phyloP scores from a whole-genome alignment of 1,140 invertebrate genomes.

The Musca vetustissima region DNA sequence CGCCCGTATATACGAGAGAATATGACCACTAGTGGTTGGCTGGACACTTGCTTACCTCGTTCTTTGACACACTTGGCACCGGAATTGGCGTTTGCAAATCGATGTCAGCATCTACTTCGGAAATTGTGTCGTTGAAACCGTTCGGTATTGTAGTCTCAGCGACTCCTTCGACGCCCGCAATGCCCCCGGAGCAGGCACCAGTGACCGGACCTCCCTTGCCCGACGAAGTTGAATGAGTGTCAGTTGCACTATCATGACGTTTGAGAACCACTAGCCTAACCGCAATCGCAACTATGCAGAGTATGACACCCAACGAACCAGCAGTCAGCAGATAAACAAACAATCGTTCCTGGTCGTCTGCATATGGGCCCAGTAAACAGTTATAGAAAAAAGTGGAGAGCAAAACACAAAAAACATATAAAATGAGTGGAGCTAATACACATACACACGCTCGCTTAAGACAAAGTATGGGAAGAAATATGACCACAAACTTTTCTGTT shows the following conservation, averaged over 20 bases:
- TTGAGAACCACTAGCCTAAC: slow-evolving; percentile 65
- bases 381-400: neutral
- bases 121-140: slow-evolving; percentile 71
- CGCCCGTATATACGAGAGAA: no score
- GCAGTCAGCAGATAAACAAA: slow-evolving; percentile 76
- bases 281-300: slow-evolving; percentile 69
- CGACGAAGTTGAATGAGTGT: slow-evolving; percentile 42
- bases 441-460: neutral
- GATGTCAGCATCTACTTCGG: slow-evolving; percentile 73
- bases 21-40: neutral
- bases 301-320: slow-evolving; percentile 67
- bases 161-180: slow-evolving; percentile 19
- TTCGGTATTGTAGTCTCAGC: slow-evolving; percentile 67
- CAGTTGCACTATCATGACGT: slow-evolving; percentile 59
- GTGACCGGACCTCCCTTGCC: slow-evolving; percentile 36
- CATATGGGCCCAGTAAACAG: slow-evolving; percentile 29
- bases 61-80: slow-evolving; percentile 54
- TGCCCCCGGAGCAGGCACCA: slow-evolving; percentile 23
- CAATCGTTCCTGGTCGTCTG: slow-evolving; percentile 78
- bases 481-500: slow-evolving; percentile 14
- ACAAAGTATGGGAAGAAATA: slow-evolving; percentile 1
- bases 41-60: slow-evolving; percentile 40
- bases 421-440: slow-evolving; percentile 7
- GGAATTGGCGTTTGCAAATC: slow-evolving; percentile 65
- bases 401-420: neutral